Evolutionary conservation across 2,113 vertebrate genomes (phyloP), one percentile per base, ranked within the genome.

Genomic region (Myiagra hebetior): DNA sequence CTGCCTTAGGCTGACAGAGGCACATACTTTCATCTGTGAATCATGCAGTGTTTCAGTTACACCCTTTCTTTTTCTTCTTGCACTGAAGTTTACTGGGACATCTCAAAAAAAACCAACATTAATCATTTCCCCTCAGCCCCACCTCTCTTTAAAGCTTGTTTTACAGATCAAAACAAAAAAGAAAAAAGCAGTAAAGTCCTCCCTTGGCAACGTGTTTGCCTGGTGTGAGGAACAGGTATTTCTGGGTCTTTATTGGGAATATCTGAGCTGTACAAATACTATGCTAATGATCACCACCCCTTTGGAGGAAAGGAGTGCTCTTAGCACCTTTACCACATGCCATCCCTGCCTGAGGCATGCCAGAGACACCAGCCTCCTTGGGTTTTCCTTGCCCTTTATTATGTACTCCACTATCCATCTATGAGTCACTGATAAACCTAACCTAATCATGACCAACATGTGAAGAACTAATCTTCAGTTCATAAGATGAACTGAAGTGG

Each of bases 201-300:
- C 26, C 35, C 33, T 64, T 59, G 39, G 59, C 87, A 97, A 92
- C 92, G 41, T 86, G 59, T 90, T 95, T 93, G 52, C 35, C 87
- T 78, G 74, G 33, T 63, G 53, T 64, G 33, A 91, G 64, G 81
- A 96, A 93, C 91, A 84, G 78, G 91, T 93, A 96, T 95, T 93
- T 91, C 87, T 53, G 52, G 59, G 68, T 85, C 76, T 88, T 93
- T 62, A 69, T 2, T 69, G 30, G 39, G 50, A 93, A 82, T 62
- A 91, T 31, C 46, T 67, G 79, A 87, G 72, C 59, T 92, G 65
- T 60, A 85, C 46, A 68, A 87, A 85, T 49, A 41, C 53, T 39
- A 39, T 55, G 64, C 68, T 86, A 68, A 85, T 46, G 27, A 78
- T 89, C 70, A 68, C 55, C 5, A 2, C 41, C 46, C 8, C 64